Evolutionary conservation across 2,888 invertebrate species (phyloP), one percentile per base, ranked within the genome.

Genomic region (Liposcelis brunnea): DNA sequence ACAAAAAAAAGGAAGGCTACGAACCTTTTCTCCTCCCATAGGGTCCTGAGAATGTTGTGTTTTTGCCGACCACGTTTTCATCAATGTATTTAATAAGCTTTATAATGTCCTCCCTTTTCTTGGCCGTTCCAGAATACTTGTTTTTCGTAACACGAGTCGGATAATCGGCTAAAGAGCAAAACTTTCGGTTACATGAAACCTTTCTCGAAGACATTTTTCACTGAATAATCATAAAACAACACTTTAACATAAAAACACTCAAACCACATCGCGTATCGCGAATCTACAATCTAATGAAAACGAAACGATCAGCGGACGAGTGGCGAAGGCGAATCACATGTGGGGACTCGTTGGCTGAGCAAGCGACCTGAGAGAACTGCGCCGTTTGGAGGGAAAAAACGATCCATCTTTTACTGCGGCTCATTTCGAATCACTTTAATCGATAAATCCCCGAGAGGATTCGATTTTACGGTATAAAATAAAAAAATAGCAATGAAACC

Each of bases 11-110:
- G 8, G 8, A 26, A 31, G 36, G 19, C 32, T 19, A 49, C 65
- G 67, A 65, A 83, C 83, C 81, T 77, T 82, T 81, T 58, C 86
- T 67, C 47, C 81, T 69, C 50, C 86, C 86, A 58, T 77, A 87
- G 10, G 87, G 87, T 44, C 86, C 84, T 54, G 79, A 72, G 61
- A 86, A 86, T 18, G 79, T 77, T 55, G 79, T 78, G 53, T 78
- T 79, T 60, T 77, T 80, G 46, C 86, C 86, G 56, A 86, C 77
- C 52, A 86, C 68, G 62, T 78, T 85, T 52, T 82, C 78, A 56
- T 83, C 80, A 52, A 87, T 80, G 59, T 80, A 84, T 59, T 77
- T 77, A 52, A 84, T 68, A 53, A 86, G 65, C 59, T 80, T 80
- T 38, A 69, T 68, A 26, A 72, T 70, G 56, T 82, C 81, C 58